Evolutionary conservation across 2,888 invertebrate species (phyloP).

Genomic region (Amblyjoppa proteus): DNA sequence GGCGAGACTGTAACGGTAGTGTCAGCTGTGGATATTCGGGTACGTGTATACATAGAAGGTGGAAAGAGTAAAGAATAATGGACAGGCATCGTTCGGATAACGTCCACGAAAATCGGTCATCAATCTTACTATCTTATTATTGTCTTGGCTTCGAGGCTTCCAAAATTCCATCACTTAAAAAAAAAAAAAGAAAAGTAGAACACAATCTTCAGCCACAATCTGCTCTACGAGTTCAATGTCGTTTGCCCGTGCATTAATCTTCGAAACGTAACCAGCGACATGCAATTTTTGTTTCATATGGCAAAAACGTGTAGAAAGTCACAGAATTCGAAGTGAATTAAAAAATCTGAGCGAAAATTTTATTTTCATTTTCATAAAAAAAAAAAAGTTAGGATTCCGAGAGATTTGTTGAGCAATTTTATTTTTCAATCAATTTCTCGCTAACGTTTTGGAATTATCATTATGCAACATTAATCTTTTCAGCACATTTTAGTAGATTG

Average conservation of each 20-base stretch:
- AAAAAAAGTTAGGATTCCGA: no score
- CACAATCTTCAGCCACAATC: neutral
- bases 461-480: no score
- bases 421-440: no score
- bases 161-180: conserved; percentile 12
- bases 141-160: conserved; percentile 19
- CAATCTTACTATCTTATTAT: conserved; percentile 38
- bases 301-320: no score
- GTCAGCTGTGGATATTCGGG: neutral
- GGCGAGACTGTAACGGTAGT: conserved; percentile 25
- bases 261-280: neutral
- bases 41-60: neutral
- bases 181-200: neutral
- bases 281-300: neutral
- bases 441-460: no score
- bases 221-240: neutral
- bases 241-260: neutral
- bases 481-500: no score
- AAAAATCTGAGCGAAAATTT: no score
- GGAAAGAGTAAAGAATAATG: neutral
- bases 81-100: neutral
- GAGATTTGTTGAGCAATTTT: no score
- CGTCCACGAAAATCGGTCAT: conserved; percentile 31
- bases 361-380: no score
- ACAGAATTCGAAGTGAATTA: no score